A percentile compares a stretch with the other conserved stretches of the same genome.
Conservation (phyloP, 2,113 vertebrate genomes). For the Hoplias malabaricus region DNA sequence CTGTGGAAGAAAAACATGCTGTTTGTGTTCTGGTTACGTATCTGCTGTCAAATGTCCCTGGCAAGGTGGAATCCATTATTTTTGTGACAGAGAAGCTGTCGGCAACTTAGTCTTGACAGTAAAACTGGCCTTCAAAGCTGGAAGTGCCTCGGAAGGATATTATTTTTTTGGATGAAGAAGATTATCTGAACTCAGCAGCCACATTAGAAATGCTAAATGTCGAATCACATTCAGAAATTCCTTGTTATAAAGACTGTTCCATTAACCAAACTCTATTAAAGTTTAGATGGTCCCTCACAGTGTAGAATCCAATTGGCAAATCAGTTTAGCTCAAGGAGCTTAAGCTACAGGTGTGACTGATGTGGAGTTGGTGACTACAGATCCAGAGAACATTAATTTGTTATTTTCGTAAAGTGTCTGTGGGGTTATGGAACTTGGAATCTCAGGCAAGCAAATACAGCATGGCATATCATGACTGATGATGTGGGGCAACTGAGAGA, state of each 20-base stretch:
- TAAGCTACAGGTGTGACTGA: slow-evolving; percentile 6
- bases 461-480: slow-evolving; percentile 55
- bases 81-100: slow-evolving; percentile 52
- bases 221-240: background rate
- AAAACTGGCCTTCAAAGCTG: background rate
- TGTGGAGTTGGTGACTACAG: background rate
- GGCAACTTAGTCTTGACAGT: background rate
- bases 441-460: slow-evolving; percentile 44
- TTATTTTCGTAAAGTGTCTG: slow-evolving; percentile 49
- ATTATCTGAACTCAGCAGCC: background rate
- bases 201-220: background rate
- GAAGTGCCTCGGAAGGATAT: background rate
- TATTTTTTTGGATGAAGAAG: background rate
- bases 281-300: background rate
- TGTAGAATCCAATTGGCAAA: background rate
- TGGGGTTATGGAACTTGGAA: slow-evolving; percentile 58
- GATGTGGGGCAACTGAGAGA: slow-evolving; percentile 62
- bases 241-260: background rate
- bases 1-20: slow-evolving; percentile 66
- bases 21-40: slow-evolving; percentile 71
- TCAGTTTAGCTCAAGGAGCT: background rate
- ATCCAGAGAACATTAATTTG: background rate
- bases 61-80: slow-evolving; percentile 57
- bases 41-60: slow-evolving; percentile 70
- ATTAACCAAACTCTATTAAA: background rate